Evolutionary conservation across 2,113 vertebrate genomes (phyloP), one percentile per base, ranked within the genome.

Genomic region (Callaeas wilsoni): DNA sequence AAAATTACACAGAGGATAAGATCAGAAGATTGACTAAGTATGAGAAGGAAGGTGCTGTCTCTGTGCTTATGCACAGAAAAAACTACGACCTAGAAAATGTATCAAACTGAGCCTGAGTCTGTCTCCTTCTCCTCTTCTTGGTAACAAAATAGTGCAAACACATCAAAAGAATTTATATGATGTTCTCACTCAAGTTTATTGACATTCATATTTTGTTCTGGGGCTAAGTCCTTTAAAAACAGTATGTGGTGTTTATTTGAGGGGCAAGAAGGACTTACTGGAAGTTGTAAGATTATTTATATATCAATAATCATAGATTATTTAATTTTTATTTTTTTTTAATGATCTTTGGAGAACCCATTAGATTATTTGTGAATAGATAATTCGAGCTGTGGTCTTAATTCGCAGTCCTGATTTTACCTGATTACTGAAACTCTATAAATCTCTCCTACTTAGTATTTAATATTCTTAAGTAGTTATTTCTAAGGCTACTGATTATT

Each of bases 281-380:
- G 5, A 81, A 86, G 39, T 29, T 67, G 30, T 59, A 87, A 41
- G 55, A 46, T 12, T 84, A n/a, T n/a, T n/a, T n/a, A n/a, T n/a
- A n/a, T n/a, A n/a, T n/a, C n/a, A n/a, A n/a, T n/a, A n/a, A n/a
- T 63, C 8, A 16, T 12, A 75, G 32, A 14, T 82, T 0, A 30
- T 68, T 77, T 47, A 23, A 9, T 5, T 59, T 23, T 17, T n/a
- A n/a, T 53, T 35, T 75, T 84, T 69, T 50, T 8, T 5, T 65
- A 65, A 46, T 77, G 25, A 4, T 75, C 13, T 84, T 89, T 30
- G 27, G 73, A 62, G 50, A 71, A 29, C 23, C 21, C 10, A 5
- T 80, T 69, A 26, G 20, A 19, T 63, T 46, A 71, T 39, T 75
- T 71, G 26, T 77, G 46, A 76, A 84, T 78, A 53, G 64, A 7